Evolutionary conservation across 2,888 invertebrate species (phyloP), one percentile per base, ranked within the genome.

Genomic region (Aphidius colemani): DNA sequence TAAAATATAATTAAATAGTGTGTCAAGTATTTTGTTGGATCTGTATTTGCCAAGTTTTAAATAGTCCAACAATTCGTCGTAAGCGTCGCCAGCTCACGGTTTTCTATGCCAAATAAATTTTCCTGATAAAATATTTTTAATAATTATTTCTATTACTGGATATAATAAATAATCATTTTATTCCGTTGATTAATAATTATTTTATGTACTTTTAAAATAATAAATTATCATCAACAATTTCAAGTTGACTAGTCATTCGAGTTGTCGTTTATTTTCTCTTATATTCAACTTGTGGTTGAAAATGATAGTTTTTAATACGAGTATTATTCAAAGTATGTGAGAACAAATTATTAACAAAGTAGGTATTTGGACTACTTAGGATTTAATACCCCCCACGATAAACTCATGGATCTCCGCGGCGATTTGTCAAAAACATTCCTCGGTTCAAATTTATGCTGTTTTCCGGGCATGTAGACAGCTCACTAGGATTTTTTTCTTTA

Each of bases 371-470:
- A 30, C 30, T 30, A 30, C 30, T 30, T 30, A 30, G 3, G 56
- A 50, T 57, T 51, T 44, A 57, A 55, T 13, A 50, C 39, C 13
- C 18, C 56, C 55, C 63, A 59, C 44, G 50, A 48, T 59, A 48
- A 0, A 59, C 55, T 40, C 49, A 50, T 51, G 50, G 44, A 62
- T 56, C 62, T 60, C 58, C 55, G 57, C 56, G 61, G 65, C 61
- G 68, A 70, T 71, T 71, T 69, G 70, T 71, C 68, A 71, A 70
- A 70, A 69, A 70, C 66, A 71, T 69, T 71, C 69, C 65, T 51
- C 53, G 5, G 50, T 13, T 30, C 18, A 57, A 66, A 68, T 66
- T 69, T 66, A 62, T 66, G 62, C 59, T 55, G 64, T 53, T 53
- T 62, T 48, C 53, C 59, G 61, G 60, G 59, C 60, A 62, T 66